Evolutionary conservation across 2,113 vertebrate genomes (phyloP).

Genomic region (Copsychus sechellarum): DNA sequence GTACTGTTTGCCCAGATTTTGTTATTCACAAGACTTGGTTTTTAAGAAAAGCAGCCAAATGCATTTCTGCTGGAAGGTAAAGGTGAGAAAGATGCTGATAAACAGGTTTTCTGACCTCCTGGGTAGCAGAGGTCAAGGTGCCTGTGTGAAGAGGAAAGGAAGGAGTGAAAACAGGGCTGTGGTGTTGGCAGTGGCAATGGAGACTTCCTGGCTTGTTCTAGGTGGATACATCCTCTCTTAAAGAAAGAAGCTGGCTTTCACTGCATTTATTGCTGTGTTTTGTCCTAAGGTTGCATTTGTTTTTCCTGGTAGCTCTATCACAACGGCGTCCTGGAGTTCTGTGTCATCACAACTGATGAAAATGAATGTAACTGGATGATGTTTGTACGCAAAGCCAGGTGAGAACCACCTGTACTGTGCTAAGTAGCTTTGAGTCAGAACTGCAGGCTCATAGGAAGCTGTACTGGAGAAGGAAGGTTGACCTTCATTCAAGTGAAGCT

Average conservation of each 20-base stretch:
- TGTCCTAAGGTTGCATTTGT: neutral
- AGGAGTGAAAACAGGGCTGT: neutral
- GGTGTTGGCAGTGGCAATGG: neutral
- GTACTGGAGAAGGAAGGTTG: neutral
- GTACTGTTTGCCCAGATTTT: neutral
- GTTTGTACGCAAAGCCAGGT: conserved; percentile 96
- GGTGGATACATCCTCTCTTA: neutral
- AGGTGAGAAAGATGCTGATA: neutral
- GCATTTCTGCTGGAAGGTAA: neutral
- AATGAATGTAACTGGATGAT: conserved; percentile 99
- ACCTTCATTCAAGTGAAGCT: neutral
- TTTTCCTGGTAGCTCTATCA: conserved; percentile 86
- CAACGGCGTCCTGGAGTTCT: conserved; percentile 89
- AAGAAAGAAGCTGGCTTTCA: neutral
- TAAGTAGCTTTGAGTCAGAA: neutral
- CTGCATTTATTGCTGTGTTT: neutral
- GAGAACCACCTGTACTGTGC: neutral
- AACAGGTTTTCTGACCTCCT: neutral
- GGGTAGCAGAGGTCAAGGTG: neutral
- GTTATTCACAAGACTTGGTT: neutral
- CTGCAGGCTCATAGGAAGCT: neutral
- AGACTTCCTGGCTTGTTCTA: neutral
- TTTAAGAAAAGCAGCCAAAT: neutral
- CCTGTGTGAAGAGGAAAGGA: neutral
- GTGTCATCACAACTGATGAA: conserved; percentile 88